A percentile compares a stretch with the other conserved stretches of the same genome.
These are phyloP conservation scores for Dicranocentrus wangi DNA, from an alignment of 2,888 invertebrate species.

Conservation along the genomic window DNA sequence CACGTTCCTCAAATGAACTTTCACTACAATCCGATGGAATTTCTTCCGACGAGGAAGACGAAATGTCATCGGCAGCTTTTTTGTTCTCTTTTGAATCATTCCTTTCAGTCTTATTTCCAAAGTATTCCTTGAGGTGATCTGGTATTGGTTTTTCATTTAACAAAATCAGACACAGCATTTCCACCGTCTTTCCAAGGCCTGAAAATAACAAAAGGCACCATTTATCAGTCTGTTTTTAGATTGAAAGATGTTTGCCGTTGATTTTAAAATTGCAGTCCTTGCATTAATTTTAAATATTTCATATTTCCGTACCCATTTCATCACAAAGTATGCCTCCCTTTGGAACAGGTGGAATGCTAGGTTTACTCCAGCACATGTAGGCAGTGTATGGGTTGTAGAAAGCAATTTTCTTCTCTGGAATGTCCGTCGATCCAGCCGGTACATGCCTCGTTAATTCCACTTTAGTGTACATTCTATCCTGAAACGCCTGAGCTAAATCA, in stretches of 20 bases:
- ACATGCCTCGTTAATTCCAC: constrained; percentile 33
- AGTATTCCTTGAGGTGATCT: constrained; percentile 35
- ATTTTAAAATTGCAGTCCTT: too few species aligned
- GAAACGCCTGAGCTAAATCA: constrained; percentile 49
- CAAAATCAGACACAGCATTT: constrained; percentile 82
- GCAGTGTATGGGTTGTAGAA: constrained; percentile 68
- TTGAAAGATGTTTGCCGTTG: too few species aligned
- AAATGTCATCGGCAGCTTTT: background rate
- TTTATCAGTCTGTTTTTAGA: too few species aligned
- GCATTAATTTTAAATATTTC: too few species aligned
- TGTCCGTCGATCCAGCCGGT: background rate
- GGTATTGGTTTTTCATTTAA: constrained; percentile 76
- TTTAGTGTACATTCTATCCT: constrained; percentile 70
- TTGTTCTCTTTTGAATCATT: constrained; percentile 31
- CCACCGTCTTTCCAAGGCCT: constrained; percentile 84
- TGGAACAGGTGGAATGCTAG: constrained; percentile 73
- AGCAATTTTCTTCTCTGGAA: background rate
- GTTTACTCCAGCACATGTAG: constrained; percentile 71
- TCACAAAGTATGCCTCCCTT: constrained; percentile 85
- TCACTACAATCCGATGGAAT: background rate
- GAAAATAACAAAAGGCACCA: background rate
- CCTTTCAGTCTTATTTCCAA: background rate
- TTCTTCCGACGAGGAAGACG: constrained; percentile 6
- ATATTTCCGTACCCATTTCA: constrained; percentile 85
- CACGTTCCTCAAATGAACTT: constrained; percentile 7